Percentiles rank a stretch among this genome's conserved stretches.
phyloP scores from a whole-genome alignment of 1,140 invertebrate genomes.

The Penaeus vannamei region DNA sequence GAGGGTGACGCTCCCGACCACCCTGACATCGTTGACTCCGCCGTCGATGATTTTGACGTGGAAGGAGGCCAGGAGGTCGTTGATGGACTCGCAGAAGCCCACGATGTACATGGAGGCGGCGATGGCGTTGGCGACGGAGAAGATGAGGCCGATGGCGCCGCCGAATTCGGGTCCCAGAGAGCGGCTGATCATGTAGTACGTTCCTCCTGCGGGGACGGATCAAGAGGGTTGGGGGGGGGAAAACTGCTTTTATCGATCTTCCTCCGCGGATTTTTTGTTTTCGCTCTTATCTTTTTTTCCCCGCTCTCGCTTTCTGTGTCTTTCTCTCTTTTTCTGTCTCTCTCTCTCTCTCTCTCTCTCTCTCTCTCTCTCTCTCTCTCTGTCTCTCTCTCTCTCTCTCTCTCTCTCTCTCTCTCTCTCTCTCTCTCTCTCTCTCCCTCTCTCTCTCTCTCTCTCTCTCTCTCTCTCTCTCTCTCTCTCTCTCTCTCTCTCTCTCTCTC shows the following conservation, averaged over 20 bases:
- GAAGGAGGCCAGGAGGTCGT: constrained; percentile 71
- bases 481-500: too few species aligned
- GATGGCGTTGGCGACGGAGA: constrained; percentile 79
- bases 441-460: too few species aligned
- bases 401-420: constrained; percentile 7
- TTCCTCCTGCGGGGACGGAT: constrained; percentile 71
- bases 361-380: too few species aligned
- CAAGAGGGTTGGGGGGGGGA: not conserved
- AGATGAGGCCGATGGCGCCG: constrained; percentile 79
- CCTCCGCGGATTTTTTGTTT: too few species aligned
- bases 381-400: not conserved
- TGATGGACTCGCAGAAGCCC: constrained; percentile 78
- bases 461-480: not conserved
- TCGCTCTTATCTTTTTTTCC: too few species aligned
- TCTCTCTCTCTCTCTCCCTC: constrained; percentile 22
- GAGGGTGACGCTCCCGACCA: constrained; percentile 75
- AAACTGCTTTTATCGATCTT: too few species aligned
- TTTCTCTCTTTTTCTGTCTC: not conserved
- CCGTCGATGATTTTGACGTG: constrained; percentile 70
- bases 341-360: not conserved
- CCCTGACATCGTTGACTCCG: constrained; percentile 76
- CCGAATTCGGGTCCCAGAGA: constrained; percentile 80
- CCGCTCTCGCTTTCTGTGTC: not conserved
- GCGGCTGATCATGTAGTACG: constrained; percentile 78
- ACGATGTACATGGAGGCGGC: constrained; percentile 79